Conservation (phyloP, 2,888 invertebrate species). For the Yponomeuta malinellus region DNA sequence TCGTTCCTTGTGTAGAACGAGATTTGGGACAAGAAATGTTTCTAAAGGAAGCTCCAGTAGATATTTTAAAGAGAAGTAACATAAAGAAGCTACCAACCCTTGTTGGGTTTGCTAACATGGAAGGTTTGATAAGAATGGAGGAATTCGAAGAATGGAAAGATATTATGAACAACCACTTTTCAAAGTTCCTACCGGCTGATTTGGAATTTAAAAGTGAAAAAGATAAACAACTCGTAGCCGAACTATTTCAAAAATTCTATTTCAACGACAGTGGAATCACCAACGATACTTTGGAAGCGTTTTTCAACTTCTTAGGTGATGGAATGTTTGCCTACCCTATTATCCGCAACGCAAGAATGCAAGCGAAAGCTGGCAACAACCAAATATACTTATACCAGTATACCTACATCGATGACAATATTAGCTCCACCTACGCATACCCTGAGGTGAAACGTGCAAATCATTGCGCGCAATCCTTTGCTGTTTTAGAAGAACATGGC, state of each 20-base stretch:
- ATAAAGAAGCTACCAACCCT: conserved; percentile 10
- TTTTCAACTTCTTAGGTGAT: conserved; percentile 36
- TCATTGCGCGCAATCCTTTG: conserved; percentile 13
- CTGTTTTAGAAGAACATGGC: background rate
- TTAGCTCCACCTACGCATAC: background rate
- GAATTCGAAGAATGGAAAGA: conserved; percentile 14
- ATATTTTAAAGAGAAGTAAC: conserved; percentile 11
- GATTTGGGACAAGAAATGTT: background rate
- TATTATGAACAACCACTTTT: conserved; percentile 17
- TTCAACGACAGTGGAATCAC: conserved; percentile 12
- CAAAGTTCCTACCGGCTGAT: conserved; percentile 15
- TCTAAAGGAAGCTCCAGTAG: conserved; percentile 14
- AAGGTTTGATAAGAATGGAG: conserved; percentile 14
- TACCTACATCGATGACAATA: conserved; percentile 9
- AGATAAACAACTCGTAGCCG: conserved; percentile 10
- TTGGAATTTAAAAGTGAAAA: conserved; percentile 13
- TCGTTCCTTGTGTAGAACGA: conserved; percentile 12
- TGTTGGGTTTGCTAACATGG: background rate
- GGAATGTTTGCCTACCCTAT: conserved; percentile 14
- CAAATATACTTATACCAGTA: conserved; percentile 12
- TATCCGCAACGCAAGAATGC: conserved; percentile 4
- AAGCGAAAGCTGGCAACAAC: conserved; percentile 11
- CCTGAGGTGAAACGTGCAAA: conserved; percentile 13
- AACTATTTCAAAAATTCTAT: conserved; percentile 14
- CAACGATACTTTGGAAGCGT: conserved; percentile 5